Conservation (phyloP, 2,888 invertebrate genomes). For the Nipponacmea schrenckii region DNA sequence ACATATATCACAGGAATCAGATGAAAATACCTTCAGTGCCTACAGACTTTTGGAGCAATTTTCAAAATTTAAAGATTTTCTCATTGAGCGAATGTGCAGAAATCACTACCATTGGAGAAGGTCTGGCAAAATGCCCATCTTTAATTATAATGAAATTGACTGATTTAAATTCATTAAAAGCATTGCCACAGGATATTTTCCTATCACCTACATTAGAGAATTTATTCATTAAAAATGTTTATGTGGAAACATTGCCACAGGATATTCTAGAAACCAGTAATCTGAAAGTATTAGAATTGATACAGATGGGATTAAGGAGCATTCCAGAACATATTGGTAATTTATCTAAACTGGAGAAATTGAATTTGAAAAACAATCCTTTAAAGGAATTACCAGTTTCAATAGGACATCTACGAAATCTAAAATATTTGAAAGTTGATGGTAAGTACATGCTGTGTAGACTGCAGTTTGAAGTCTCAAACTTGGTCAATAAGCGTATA, state of each 20-base stretch:
- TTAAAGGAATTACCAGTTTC: conserved; percentile 51
- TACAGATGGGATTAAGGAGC: conserved; percentile 44
- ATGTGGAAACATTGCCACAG: conserved; percentile 41
- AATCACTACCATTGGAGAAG: conserved; percentile 35
- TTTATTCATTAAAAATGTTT: conserved; percentile 33
- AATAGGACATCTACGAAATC: conserved; percentile 43
- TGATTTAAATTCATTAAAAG: conserved; percentile 34
- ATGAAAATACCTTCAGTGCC: conserved; percentile 35
- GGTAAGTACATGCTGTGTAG: too few species aligned
- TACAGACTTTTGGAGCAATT: conserved; percentile 44
- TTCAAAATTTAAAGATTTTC: conserved; percentile 41
- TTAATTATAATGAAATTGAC: conserved; percentile 41
- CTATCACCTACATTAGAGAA: conserved; percentile 29
- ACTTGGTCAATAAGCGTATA: too few species aligned
- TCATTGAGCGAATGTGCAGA: conserved; percentile 19
- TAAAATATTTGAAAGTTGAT: conserved; percentile 44
- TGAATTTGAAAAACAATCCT: conserved; percentile 54
- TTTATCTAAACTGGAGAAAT: conserved; percentile 39
- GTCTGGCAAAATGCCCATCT: conserved; percentile 37
- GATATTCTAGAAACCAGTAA: conserved; percentile 37
- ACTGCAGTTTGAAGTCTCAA: not conserved
- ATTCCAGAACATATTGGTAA: conserved; percentile 48
- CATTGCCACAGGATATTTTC: conserved; percentile 45
- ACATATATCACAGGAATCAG: conserved; percentile 37
- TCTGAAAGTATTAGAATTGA: conserved; percentile 45